Evolutionary conservation across 2,113 vertebrate genomes (phyloP).

Genomic region (Petrocephalus zakoni): DNA sequence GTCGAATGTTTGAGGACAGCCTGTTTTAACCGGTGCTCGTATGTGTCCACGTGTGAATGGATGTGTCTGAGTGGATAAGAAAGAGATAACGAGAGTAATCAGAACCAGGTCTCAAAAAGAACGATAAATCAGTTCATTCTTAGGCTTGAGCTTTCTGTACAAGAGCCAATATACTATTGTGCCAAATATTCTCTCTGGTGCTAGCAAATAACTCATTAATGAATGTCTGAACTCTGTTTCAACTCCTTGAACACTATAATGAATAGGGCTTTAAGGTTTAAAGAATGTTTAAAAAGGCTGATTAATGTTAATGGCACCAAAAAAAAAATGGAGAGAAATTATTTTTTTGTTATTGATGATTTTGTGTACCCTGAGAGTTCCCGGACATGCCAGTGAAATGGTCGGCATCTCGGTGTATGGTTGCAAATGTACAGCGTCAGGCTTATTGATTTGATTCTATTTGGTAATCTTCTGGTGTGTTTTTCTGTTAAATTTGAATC

Average conservation of each 20-base stretch:
- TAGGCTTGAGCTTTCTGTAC: neutral
- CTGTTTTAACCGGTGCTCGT: too few species aligned
- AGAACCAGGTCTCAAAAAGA: neutral
- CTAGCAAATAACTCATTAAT: neutral
- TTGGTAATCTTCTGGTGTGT: neutral
- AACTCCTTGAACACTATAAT: neutral
- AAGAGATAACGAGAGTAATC: neutral
- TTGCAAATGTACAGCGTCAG: neutral
- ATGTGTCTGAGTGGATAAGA: neutral
- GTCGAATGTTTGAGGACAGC: neutral
- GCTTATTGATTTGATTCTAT: neutral
- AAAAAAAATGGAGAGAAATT: neutral
- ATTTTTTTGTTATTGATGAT: neutral
- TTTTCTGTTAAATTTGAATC: neutral
- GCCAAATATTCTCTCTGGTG: neutral
- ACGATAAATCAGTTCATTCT: neutral
- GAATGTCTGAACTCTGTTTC: conserved; percentile 1
- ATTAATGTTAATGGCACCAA: neutral
- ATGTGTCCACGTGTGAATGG: neutral
- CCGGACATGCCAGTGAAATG: neutral
- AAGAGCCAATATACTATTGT: neutral
- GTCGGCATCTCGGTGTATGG: neutral
- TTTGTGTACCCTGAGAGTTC: neutral
- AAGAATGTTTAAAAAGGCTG: neutral
- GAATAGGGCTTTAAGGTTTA: neutral